A percentile compares a stretch with the other conserved stretches of the same genome.
Evolutionary conservation across 2,113 vertebrate species (phyloP).

Genomic region (Sturnira hondurensis): DNA sequence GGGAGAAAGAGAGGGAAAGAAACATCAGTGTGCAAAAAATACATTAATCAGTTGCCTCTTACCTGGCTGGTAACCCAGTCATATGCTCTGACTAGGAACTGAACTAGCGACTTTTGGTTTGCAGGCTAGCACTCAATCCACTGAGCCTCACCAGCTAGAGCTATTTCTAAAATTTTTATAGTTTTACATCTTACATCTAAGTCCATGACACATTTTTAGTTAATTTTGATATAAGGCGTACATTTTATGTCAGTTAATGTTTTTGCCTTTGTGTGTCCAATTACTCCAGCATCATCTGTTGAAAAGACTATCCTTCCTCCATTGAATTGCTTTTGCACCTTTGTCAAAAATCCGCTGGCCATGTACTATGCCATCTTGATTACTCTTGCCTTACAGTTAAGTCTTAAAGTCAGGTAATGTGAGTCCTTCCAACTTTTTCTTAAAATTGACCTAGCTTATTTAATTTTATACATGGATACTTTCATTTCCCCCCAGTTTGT

Average conservation of each 20-base stretch:
- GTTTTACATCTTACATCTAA: conserved; percentile 36
- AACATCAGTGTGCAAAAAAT: too few species aligned
- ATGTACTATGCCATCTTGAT: too few species aligned
- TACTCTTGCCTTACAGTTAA: too few species aligned
- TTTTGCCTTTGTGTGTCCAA: background rate
- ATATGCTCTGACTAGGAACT: too few species aligned
- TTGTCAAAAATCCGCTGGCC: too few species aligned
- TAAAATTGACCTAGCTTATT: conserved; percentile 31
- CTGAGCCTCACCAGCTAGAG: too few species aligned
- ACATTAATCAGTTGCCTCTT: too few species aligned
- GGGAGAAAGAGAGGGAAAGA: too few species aligned
- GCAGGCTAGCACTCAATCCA: too few species aligned
- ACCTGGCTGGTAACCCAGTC: too few species aligned
- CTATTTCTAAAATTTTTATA: background rate
- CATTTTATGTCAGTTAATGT: background rate
- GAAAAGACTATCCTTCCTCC: background rate
- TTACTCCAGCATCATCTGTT: background rate
- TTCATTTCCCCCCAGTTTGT: conserved; percentile 31
- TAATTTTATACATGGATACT: background rate
- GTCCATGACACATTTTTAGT: background rate
- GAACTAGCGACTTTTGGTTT: too few species aligned
- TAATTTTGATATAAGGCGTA: background rate
- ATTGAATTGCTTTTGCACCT: too few species aligned
- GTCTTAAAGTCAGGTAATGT: background rate
- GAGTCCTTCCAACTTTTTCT: background rate